Evolutionary conservation across 1,140 invertebrate species (phyloP).

Genomic region (Drosophila saltans): DNA sequence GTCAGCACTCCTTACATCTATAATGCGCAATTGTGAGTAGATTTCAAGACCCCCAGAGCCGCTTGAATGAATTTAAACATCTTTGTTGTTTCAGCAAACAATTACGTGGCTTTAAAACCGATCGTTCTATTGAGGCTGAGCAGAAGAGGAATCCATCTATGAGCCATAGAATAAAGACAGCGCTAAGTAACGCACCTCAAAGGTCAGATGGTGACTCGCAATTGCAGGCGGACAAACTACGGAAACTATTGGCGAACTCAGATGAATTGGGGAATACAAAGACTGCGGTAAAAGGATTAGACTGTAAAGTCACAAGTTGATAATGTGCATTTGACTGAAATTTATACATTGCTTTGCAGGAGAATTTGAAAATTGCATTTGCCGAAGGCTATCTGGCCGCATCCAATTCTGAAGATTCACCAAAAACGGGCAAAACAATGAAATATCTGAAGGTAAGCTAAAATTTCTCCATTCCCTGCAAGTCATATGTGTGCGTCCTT

Average conservation of each 20-base stretch:
- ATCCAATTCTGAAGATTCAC: slow-evolving; percentile 82
- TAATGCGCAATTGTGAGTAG: slow-evolving; percentile 62
- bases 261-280: slow-evolving; percentile 51
- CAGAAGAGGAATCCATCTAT: slow-evolving; percentile 88
- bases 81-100: slow-evolving; percentile 51
- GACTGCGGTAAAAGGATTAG: slow-evolving; percentile 37
- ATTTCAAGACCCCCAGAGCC: neutral
- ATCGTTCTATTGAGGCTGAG: slow-evolving; percentile 88
- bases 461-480: neutral
- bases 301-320: neutral
- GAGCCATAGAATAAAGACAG: slow-evolving; percentile 85
- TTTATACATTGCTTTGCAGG: slow-evolving; percentile 69
- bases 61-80: neutral
- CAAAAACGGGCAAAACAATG: slow-evolving; percentile 86
- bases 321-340: neutral
- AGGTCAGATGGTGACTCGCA: slow-evolving; percentile 57
- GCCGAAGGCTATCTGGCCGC: slow-evolving; percentile 94
- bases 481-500: neutral
- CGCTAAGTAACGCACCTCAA: slow-evolving; percentile 83
- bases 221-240: slow-evolving; percentile 66
- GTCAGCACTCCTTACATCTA: slow-evolving; percentile 46
- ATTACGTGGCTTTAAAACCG: slow-evolving; percentile 88
- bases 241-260: slow-evolving; percentile 58
- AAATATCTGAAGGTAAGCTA: slow-evolving; percentile 87
- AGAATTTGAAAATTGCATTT: slow-evolving; percentile 93